Evolutionary conservation across 30 jellyfish, hydroid and myxozoan genomes (phyloP).

Genomic region (Aurelia sp.): DNA sequence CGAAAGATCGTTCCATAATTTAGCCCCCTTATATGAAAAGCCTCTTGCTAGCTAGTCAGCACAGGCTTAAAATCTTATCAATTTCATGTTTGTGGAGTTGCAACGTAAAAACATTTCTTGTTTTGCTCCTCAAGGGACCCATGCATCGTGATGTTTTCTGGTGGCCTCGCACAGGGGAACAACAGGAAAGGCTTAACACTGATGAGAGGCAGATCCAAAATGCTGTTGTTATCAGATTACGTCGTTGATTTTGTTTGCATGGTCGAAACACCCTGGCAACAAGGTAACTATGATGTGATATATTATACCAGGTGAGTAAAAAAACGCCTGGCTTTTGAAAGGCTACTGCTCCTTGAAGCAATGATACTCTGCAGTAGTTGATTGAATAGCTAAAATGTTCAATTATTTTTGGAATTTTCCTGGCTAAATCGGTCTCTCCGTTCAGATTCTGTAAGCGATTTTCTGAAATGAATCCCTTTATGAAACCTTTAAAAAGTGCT

Average conservation of each 20-base stretch:
- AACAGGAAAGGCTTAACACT: conserved; percentile 86
- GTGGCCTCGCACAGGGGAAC: conserved; percentile 95
- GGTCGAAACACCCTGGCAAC: conserved; percentile 75
- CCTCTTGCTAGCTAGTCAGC: not conserved
- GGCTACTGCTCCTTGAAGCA: no score
- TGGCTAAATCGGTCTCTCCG: no score
- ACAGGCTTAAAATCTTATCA: not conserved
- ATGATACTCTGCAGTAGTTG: no score
- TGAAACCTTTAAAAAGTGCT: no score
- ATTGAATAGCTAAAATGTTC: no score
- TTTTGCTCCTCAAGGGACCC: conserved; percentile 71
- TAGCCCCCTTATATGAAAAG: no score
- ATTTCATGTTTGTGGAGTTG: not conserved
- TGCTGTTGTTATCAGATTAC: conserved; percentile 81
- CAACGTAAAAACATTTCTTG: not conserved
- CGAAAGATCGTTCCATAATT: no score
- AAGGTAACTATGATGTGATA: conserved; percentile 67
- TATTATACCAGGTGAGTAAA: no score
- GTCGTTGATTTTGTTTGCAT: conserved; percentile 84
- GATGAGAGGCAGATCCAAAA: conserved; percentile 89
- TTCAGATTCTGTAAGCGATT: no score
- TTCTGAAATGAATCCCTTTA: no score
- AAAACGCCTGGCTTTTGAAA: no score
- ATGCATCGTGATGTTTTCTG: conserved; percentile 75
- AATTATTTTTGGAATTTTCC: no score